Evolutionary conservation across 2,888 invertebrate species (phyloP).

Genomic region (Pachliopta kotzebuea): DNA sequence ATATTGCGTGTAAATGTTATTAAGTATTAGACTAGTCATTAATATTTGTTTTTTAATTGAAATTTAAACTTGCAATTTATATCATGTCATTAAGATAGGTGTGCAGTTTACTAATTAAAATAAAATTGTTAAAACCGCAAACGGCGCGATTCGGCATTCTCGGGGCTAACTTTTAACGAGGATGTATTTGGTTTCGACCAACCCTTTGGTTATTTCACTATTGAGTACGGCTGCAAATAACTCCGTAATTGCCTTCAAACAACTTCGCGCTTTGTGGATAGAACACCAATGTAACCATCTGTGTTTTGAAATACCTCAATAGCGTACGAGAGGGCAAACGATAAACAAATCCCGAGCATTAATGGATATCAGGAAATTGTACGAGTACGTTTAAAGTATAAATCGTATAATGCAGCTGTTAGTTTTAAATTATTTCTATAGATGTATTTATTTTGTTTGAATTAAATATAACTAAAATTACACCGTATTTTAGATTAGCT

Average conservation of each 20-base stretch:
- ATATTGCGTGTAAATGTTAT: neutral
- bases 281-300: constrained; percentile 52
- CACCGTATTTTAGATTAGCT: neutral
- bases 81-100: constrained; percentile 63
- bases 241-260: constrained; percentile 78
- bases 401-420: neutral
- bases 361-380: constrained; percentile 7
- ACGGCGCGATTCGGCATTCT: constrained; percentile 52
- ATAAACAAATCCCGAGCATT: constrained; percentile 27
- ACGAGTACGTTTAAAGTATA: neutral
- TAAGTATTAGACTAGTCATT: neutral
- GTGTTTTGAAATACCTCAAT: constrained; percentile 41
- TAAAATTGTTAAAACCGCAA: constrained; percentile 77
- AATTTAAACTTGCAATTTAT: constrained; percentile 59
- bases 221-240: constrained; percentile 78
- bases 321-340: constrained; percentile 29
- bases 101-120: constrained; percentile 78
- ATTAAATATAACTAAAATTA: no score
- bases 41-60: constrained; percentile 16
- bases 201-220: constrained; percentile 79
- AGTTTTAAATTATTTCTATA: neutral
- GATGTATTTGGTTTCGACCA: constrained; percentile 78
- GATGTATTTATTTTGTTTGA: neutral
- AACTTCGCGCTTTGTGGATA: constrained; percentile 63
- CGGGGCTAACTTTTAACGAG: constrained; percentile 79